Evolutionary conservation across 2,113 vertebrate genomes (phyloP).

Genomic region (Chinchilla lanigera): DNA sequence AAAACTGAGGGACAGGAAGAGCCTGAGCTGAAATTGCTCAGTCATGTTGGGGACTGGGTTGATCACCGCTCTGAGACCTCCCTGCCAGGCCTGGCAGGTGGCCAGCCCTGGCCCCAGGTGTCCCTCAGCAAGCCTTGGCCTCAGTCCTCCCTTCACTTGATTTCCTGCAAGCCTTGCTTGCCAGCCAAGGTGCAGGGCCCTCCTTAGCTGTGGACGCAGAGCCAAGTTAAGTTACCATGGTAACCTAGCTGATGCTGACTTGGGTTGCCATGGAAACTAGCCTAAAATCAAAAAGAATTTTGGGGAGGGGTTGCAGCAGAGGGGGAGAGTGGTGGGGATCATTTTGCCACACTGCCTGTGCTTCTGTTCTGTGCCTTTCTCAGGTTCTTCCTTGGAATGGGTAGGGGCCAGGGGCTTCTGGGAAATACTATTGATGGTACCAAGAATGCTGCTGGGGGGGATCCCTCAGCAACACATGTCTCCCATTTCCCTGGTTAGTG

Average conservation of each 20-base stretch:
- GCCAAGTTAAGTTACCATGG: conserved; percentile 88
- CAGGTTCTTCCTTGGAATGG: not conserved
- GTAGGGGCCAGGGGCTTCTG: not conserved
- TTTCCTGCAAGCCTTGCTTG: conserved; percentile 37
- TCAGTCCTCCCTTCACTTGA: not conserved
- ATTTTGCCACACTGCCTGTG: conserved; percentile 40
- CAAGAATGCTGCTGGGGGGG: not conserved
- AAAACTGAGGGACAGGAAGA: not conserved
- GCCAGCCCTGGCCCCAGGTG: not conserved
- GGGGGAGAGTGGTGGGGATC: conserved; percentile 61
- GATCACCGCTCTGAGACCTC: not conserved
- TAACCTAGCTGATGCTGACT: conserved; percentile 86
- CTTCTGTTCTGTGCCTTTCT: not conserved
- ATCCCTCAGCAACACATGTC: not conserved
- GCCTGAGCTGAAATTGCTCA: not conserved
- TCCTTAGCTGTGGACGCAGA: conserved; percentile 77
- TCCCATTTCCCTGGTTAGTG: not conserved
- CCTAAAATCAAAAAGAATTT: conserved; percentile 79
- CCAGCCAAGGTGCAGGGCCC: conserved; percentile 32
- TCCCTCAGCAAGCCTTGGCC: not conserved
- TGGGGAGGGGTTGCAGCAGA: conserved; percentile 56
- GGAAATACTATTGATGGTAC: not conserved
- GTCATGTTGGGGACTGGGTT: not conserved
- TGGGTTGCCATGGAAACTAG: conserved; percentile 86
- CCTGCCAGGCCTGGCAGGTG: not conserved